Base-by-base conservation (phyloP, 2,888 invertebrate species). In the Podotricha telesiphe region DNA sequence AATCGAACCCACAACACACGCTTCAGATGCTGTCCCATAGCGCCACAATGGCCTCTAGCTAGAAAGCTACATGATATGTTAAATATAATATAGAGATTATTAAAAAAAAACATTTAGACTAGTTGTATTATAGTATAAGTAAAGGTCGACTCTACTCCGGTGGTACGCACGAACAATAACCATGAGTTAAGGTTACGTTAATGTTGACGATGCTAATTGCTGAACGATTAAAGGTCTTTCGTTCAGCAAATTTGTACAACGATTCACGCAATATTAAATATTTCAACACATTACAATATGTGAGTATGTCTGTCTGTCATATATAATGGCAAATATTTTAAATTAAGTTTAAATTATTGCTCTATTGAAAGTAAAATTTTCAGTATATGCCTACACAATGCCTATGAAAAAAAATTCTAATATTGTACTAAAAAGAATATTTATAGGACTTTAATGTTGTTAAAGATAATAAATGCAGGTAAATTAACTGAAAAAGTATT, bases 171-270 rank as follows among this genome's bases (percentile, higher is more conserved):
- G 47, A 53, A 51, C 34, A 55, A 51, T 47, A 45, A 68, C 59
- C 59, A 48, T 48, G 62, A 66, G 58, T 47, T 50, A 42, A 47
- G 56, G 58, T 66, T 42, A 50, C 50, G 40, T 2, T 59, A 50
- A 50, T 66, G 22, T 42, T 66, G 42, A 40, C 50, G n/a, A 34
- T 55, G 7, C 47, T 22, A 28, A 34, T 45, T 65, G 19, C 37
- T 20, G 10, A 40, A 51, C n/a, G 40, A 50, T 37, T 40, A 40
- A 37, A 63, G 0, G 51, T 59, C 8, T 59, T 65, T 55, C 45
- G 28, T 55, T 28, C 19, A 45, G 55, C 53, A 65, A 47, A 61
- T 45, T 53, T 67, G 42, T 34, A 28, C 17, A 48, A 48, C 15
- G 15, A 34, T 19, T 19, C 17, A 10, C 62, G 47, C 50, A 34